A percentile compares a stretch with the other conserved stretches of the same genome.
Conservation (phyloP, 2,113 vertebrate species). For the Diadophis punctatus region DNA sequence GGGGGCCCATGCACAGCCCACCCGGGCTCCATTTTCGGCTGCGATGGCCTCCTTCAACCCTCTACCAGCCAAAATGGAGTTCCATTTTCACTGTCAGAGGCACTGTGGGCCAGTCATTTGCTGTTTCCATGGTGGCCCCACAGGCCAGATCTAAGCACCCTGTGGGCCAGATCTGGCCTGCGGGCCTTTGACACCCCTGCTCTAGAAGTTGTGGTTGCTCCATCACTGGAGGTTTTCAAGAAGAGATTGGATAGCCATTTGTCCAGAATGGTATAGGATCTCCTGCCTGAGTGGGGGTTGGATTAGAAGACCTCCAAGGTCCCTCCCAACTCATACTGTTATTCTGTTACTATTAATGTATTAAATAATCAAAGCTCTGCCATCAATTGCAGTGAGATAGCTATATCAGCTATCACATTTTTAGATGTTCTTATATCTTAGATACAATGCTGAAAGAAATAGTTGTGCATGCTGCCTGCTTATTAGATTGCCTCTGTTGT, state of each 20-base stretch:
- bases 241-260: not conserved
- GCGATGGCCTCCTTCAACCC: no score
- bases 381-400: not conserved
- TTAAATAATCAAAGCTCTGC: not conserved
- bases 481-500: not conserved
- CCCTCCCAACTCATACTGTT: not conserved
- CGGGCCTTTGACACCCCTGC: no score
- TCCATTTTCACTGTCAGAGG: no score
- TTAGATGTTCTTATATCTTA: not conserved
- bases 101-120: no score
- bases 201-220: not conserved
- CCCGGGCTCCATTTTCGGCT: no score
- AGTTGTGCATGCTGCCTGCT: not conserved
- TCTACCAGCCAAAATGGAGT: no score
- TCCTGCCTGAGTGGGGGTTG: no score
- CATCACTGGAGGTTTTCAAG: not conserved
- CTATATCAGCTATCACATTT: not conserved
- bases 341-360: not conserved
- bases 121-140: no score
- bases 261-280: no score
- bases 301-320: not conserved
- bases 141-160: no score
- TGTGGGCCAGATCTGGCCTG: no score
- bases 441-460: not conserved
- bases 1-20: no score